Percentiles rank a stretch among this genome's conserved stretches.
Evolutionary conservation across 2,888 invertebrate genomes (phyloP).

Genomic region (Agrotis puta): DNA sequence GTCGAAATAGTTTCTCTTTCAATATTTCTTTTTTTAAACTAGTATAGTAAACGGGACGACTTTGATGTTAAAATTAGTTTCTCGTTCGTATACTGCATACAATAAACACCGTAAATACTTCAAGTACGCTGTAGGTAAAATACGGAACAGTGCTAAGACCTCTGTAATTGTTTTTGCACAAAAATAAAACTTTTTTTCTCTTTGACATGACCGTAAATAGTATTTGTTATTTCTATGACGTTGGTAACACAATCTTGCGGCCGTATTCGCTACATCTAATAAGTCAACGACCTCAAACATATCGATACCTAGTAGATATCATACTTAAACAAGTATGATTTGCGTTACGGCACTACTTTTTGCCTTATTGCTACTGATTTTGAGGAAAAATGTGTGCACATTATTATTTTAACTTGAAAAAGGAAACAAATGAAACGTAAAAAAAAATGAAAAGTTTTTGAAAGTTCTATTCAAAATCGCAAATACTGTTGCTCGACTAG

Average conservation of each 20-base stretch:
- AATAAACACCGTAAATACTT: no score
- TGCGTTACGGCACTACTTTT: neutral
- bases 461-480: conserved; percentile 32
- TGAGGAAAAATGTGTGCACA: neutral
- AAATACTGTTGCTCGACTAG: conserved; percentile 20
- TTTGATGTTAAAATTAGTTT: no score
- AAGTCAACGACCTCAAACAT: conserved; percentile 19
- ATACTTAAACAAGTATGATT: neutral
- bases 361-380: neutral
- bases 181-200: neutral
- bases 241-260: conserved; percentile 18
- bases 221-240: neutral
- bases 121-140: no score
- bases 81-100: no score
- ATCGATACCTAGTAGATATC: conserved; percentile 6
- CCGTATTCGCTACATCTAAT: conserved; percentile 1
- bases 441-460: conserved; percentile 16
- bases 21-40: neutral
- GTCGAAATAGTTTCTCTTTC: neutral
- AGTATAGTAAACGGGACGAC: no score
- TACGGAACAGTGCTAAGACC: no score
- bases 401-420: neutral
- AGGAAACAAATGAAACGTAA: neutral
- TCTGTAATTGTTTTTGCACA: conserved; percentile 2
- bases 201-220: neutral